Conservation (phyloP, 2,113 vertebrate species). For the Datnioides undecimradiatus region DNA sequence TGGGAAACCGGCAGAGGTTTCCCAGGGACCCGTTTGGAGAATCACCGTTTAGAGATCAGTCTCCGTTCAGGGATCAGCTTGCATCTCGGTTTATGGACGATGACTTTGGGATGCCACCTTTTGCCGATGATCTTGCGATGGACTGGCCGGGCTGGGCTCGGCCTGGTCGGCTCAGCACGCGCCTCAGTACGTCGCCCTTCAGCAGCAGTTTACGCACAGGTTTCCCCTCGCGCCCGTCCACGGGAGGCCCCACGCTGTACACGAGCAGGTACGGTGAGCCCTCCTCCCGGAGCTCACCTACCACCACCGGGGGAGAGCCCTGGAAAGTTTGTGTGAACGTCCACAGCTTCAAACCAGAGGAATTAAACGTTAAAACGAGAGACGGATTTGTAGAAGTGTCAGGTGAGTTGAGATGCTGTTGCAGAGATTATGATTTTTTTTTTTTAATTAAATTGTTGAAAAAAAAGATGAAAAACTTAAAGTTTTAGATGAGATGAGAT, state of each 20-base stretch:
- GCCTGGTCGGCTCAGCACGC: slow-evolving; percentile 87
- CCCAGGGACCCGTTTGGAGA: slow-evolving; percentile 92
- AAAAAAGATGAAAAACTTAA: too few species aligned
- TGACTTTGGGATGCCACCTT: slow-evolving; percentile 93
- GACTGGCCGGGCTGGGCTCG: slow-evolving; percentile 96
- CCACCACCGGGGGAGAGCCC: slow-evolving; percentile 87
- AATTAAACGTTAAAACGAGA: slow-evolving; percentile 93
- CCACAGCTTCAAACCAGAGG: slow-evolving; percentile 95
- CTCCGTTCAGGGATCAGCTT: slow-evolving; percentile 89
- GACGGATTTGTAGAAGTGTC: slow-evolving; percentile 98
- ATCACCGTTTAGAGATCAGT: slow-evolving; percentile 79
- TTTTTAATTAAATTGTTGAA: too few species aligned
- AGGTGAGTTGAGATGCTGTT: slow-evolving; percentile 84
- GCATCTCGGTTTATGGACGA: slow-evolving; percentile 93
- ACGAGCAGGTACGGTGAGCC: slow-evolving; percentile 85
- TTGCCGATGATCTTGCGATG: slow-evolving; percentile 91
- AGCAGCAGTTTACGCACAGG: slow-evolving; percentile 86
- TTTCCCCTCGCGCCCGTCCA: slow-evolving; percentile 83
- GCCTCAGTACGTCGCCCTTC: slow-evolving; percentile 86
- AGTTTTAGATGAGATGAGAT: too few species aligned
- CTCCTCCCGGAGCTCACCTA: slow-evolving; percentile 85
- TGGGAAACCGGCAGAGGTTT: slow-evolving; percentile 86
- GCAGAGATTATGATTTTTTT: too few species aligned
- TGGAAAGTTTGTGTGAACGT: slow-evolving; percentile 99
- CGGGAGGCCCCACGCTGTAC: slow-evolving; percentile 83